phyloP scores from a whole-genome alignment of 2,113 vertebrate genomes.

The Hippotragus niger region DNA sequence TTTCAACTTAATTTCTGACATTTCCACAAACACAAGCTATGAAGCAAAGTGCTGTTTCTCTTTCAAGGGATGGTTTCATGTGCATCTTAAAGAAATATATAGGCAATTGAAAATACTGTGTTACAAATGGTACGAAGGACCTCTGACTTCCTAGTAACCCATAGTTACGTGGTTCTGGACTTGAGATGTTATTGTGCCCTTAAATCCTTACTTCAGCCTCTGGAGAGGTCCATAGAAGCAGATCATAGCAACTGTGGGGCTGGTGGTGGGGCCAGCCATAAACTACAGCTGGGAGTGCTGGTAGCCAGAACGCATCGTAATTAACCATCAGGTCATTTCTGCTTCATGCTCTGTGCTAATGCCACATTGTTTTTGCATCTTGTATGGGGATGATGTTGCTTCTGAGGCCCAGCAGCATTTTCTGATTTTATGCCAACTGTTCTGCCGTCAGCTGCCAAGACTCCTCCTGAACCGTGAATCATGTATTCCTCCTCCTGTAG shows the following conservation, averaged over 20 bases:
- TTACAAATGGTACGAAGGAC: not conserved
- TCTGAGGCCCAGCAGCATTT: not conserved
- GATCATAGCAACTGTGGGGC: not conserved
- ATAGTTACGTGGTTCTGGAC: not conserved
- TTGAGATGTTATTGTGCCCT: not conserved
- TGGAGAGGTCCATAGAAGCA: not conserved
- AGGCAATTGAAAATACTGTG: not conserved
- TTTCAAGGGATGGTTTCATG: not conserved
- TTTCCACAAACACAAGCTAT: not conserved
- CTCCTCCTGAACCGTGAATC: not conserved
- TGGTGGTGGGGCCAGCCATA: not conserved
- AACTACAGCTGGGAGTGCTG: not conserved
- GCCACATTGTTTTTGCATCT: not conserved
- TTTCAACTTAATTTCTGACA: not conserved
- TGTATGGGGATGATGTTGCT: not conserved
- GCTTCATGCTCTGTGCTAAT: too few species aligned
- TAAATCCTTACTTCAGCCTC: not conserved
- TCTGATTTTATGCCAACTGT: not conserved
- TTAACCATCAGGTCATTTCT: not conserved
- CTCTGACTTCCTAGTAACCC: not conserved
- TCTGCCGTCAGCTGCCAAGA: not conserved
- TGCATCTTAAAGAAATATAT: not conserved
- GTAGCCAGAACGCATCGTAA: not conserved
- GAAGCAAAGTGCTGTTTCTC: not conserved
- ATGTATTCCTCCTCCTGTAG: not conserved